Percentiles rank a stretch among this genome's conserved stretches.
These are phyloP conservation scores for Huso huso DNA, from an alignment of 2,797 vertebrate species.

Conservation along the genomic window DNA sequence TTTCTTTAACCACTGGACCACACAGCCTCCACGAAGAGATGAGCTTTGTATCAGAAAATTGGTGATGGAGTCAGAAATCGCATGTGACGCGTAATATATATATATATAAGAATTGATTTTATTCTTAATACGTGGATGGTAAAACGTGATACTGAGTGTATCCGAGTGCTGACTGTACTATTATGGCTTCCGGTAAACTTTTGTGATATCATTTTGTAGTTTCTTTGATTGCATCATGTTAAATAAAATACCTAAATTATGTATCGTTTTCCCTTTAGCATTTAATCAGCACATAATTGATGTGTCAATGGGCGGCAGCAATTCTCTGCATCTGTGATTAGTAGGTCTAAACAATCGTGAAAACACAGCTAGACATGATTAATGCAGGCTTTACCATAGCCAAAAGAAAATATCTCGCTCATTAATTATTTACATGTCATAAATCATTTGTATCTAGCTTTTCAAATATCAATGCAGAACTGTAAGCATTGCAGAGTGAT, in stretches of 20 bases:
- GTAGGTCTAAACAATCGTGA: not conserved
- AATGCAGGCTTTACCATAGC: slow-evolving; percentile 14
- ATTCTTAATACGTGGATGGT: too few relatives aligned
- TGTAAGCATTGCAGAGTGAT: not conserved
- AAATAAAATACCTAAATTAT: slow-evolving; percentile 2
- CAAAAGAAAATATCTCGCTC: slow-evolving; percentile 13
- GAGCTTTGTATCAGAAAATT: too few relatives aligned
- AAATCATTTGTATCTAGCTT: slow-evolving; percentile 12
- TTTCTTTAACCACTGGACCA: too few relatives aligned
- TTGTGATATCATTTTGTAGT: too few relatives aligned
- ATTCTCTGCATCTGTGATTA: slow-evolving; percentile 3
- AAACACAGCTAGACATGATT: slow-evolving; percentile 16
- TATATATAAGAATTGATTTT: too few relatives aligned
- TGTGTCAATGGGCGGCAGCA: slow-evolving; percentile 11
- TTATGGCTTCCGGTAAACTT: too few relatives aligned
- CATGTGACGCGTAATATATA: too few relatives aligned
- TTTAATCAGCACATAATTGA: slow-evolving; percentile 26
- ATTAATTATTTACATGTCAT: slow-evolving; percentile 8
- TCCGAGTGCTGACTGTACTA: too few relatives aligned
- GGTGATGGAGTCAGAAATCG: too few relatives aligned
- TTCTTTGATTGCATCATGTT: too few relatives aligned
- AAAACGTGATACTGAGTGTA: too few relatives aligned
- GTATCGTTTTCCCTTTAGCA: slow-evolving; percentile 27
- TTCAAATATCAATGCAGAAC: slow-evolving; percentile 4
- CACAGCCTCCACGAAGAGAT: too few relatives aligned